Evolutionary conservation across 2,797 vertebrate genomes (phyloP).

Genomic region (Acrossocheilus wenchowensis): DNA sequence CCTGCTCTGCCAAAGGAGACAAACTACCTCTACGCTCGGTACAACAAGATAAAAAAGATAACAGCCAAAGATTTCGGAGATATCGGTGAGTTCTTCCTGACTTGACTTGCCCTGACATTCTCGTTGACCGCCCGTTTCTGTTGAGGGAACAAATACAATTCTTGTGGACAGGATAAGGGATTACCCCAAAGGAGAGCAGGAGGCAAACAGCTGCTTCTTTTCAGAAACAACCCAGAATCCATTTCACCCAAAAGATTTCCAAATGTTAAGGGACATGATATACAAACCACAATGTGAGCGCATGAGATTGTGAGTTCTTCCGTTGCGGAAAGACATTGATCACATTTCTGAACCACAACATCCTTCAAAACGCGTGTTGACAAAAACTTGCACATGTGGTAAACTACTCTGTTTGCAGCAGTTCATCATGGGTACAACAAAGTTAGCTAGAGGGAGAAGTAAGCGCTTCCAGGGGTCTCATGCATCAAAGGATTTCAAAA

Average conservation of each 20-base stretch:
- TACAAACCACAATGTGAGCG: not conserved
- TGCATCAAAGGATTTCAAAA: not conserved
- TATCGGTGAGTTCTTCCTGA: constrained; percentile 81
- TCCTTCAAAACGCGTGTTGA: constrained; percentile 18
- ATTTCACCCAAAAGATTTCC: constrained; percentile 18
- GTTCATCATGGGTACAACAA: not conserved
- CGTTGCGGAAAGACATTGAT: constrained; percentile 24
- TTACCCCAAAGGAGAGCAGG: not conserved
- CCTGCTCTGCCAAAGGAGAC: constrained; percentile 95
- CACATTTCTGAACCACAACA: not conserved
- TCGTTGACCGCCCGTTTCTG: not conserved
- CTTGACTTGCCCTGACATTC: not conserved
- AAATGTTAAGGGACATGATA: not conserved
- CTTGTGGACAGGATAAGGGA: constrained; percentile 21
- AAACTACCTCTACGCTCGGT: constrained; percentile 92
- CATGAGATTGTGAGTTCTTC: not conserved
- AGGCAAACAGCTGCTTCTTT: constrained; percentile 31
- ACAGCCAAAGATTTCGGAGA: constrained; percentile 89
- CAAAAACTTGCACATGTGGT: constrained; percentile 35
- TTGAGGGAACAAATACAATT: not conserved
- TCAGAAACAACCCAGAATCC: constrained; percentile 15
- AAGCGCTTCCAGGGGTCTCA: not conserved
- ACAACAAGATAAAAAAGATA: constrained; percentile 95
- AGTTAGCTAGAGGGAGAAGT: not conserved
- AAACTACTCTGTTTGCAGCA: constrained; percentile 27